A percentile compares a stretch with the other conserved stretches of the same genome.
These are phyloP conservation scores for Hydrozoanthus gracilis DNA, from an alignment of 92 coral and sea anemone species.

Conservation along the genomic window DNA sequence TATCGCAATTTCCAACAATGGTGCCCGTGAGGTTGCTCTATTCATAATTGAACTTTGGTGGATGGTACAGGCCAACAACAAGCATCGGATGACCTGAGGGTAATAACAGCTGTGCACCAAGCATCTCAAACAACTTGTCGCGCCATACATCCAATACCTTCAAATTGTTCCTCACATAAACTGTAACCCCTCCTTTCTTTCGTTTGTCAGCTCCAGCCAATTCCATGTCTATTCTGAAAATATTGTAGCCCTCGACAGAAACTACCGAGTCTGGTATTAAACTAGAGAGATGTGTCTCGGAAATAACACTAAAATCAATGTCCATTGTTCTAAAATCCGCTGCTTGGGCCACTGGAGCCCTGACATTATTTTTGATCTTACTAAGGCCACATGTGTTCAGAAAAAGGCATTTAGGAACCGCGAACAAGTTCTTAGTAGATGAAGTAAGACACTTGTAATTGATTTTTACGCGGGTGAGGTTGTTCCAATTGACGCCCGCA, in stretches of 20 bases:
- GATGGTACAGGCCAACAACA: constrained; percentile 42
- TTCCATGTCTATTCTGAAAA: constrained; percentile 44
- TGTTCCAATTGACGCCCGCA: background rate
- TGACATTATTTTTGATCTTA: no score
- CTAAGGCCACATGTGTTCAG: no score
- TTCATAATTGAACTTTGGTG: constrained; percentile 30
- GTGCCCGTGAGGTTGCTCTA: constrained; percentile 33
- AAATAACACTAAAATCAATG: constrained; percentile 1
- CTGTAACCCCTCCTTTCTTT: constrained; percentile 26
- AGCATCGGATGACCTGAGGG: constrained; percentile 47
- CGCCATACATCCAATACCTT: constrained; percentile 39
- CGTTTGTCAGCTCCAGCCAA: constrained; percentile 18
- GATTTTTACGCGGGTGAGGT: background rate
- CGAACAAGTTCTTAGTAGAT: background rate
- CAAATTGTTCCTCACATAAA: constrained; percentile 34
- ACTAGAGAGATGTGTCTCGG: constrained; percentile 27
- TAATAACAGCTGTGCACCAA: constrained; percentile 24
- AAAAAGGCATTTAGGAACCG: no score
- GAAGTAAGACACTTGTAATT: background rate
- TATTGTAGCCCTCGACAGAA: constrained; percentile 22
- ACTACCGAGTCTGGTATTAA: constrained; percentile 32
- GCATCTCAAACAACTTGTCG: constrained; percentile 35
- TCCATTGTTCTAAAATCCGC: background rate
- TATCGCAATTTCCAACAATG: background rate
- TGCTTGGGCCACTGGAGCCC: background rate